Base-by-base conservation (phyloP, 2,888 invertebrate species). In the Philopedon plagiatum region DNA sequence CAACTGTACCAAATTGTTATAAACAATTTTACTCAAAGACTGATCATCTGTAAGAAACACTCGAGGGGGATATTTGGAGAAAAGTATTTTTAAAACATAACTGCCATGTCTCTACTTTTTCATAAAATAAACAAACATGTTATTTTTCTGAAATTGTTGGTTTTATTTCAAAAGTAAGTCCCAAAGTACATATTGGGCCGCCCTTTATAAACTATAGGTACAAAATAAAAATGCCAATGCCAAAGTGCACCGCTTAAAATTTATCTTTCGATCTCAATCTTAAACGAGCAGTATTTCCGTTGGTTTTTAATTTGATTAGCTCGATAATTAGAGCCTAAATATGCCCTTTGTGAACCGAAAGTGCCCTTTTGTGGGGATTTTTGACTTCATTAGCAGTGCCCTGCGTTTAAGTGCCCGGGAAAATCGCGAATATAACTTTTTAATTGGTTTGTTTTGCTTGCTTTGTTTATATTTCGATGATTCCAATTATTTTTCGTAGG, bases 321-420 rank as follows among this genome's bases (percentile, higher is more conserved):
- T 18, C 62, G 37, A 54, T 69, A 69, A 69, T 64, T 54, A 37
- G 21, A 29, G n/a, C 19, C 23, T 23, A 57, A 66, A 66, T 70
- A 64, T 49, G 70, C 49, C 64, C 70, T 70, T 70, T 70, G 70
- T 70, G 37, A 1, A 7, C 19, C 13, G 49, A 37, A 37, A 70
- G 56, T 15, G 56, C 51, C 64, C 56, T 41, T 67, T 70, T 64
- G 64, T 41, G 18, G 41, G 56, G 64, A 56, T 64, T 61, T 70
- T 63, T 70, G 64, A 70, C 70, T 70, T 70, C 34, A 64, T 64
- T 63, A 63, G 56, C 56, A 54, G 62, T 56, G 8, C 57, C 56
- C 23, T 15, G 34, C 32, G 32, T 34, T 18, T 32, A 34, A 57
- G 56, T 56, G 32, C 56, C 26, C 32, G 19, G 46, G 57, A 15